Base-by-base conservation (phyloP, 2,797 vertebrate genomes). In the Kryptopterus vitreolus region DNA sequence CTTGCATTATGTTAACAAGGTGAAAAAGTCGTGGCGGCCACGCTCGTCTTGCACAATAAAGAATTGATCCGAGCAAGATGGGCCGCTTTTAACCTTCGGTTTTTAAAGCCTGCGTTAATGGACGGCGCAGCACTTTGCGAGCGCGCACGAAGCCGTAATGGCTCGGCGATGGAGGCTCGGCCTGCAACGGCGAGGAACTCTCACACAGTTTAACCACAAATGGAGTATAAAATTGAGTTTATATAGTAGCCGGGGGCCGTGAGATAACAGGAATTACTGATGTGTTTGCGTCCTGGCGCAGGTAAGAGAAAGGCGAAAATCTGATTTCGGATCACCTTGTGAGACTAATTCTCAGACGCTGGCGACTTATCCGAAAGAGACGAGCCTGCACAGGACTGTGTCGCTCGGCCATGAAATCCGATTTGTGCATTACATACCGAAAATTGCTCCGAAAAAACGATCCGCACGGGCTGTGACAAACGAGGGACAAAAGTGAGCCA, bases 1-100 rank as follows among this genome's bases (percentile, higher is more conserved):
- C 84, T 86, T 87, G 89, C 89, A 90, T 90, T 91, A 92, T 92
- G 92, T 91, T 92, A 93, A 92, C 91, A 88, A 91, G 87, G 76
- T 62, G 75, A 81, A 85, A 73, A 83, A 87, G 82, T 79, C 78
- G 58, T 81, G 79, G 24, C 16, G 85, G 77, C 77, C 85, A 87
- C 78, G 84, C 85, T 83, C 84, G 84, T 87, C 46, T 65, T 74
- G 82, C 84, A 86, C 89, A 89, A 88, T 85, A 75, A 87, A 83
- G 78, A 88, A 86, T 84, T 85, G 82, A 84, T 85, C 83, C 53
- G 71, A 79, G 79, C 65, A 74, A 62, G 79, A 82, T 77, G 53
- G 75, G 76, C 82, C 48, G 61, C 81, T 84, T 81, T 86, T 85
- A 83, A 85, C 84, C 85, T 81, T 86, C 77, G 65, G 79, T 84